Percentiles rank a stretch among this genome's conserved stretches.
Conservation (phyloP, 2,888 invertebrate species). For the Polia nebulosa region DNA sequence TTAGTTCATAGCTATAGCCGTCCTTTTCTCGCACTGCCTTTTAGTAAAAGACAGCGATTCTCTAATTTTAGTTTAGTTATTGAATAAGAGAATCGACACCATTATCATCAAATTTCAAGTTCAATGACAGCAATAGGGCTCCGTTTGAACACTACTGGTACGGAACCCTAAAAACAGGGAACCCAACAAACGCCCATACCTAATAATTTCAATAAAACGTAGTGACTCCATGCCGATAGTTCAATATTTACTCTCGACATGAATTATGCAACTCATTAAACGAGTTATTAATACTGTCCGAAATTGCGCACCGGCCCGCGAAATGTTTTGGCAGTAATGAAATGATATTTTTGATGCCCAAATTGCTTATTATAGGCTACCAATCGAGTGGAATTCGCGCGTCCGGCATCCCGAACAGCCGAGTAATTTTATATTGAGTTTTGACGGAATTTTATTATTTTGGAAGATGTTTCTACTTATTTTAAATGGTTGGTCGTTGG, state of each 20-base stretch:
- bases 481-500: constrained; percentile 4
- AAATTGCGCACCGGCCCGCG: constrained; percentile 50
- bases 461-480: constrained; percentile 7
- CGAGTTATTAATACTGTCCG: constrained; percentile 67
- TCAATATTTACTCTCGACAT: constrained; percentile 60
- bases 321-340: constrained; percentile 61
- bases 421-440: constrained; percentile 41
- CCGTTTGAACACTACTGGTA: too few species aligned
- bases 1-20: too few species aligned
- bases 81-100: too few species aligned
- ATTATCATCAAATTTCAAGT: too few species aligned
- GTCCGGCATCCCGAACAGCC: constrained; percentile 11
- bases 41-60: too few species aligned
- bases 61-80: too few species aligned
- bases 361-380: constrained; percentile 59
- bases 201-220: constrained; percentile 26
- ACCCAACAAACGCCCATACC: constrained; percentile 12
- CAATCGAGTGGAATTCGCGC: constrained; percentile 24
- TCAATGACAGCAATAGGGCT: too few species aligned
- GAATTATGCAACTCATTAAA: constrained; percentile 69
- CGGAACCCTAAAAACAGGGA: too few species aligned
- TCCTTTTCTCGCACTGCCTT: too few species aligned
- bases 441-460: constrained; percentile 17
- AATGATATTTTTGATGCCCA: constrained; percentile 63
- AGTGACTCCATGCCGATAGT: constrained; percentile 41